Percentiles rank a stretch among this genome's conserved stretches.
Evolutionary conservation across 2,888 invertebrate species (phyloP).

Genomic region (Alentia gelatinosa): DNA sequence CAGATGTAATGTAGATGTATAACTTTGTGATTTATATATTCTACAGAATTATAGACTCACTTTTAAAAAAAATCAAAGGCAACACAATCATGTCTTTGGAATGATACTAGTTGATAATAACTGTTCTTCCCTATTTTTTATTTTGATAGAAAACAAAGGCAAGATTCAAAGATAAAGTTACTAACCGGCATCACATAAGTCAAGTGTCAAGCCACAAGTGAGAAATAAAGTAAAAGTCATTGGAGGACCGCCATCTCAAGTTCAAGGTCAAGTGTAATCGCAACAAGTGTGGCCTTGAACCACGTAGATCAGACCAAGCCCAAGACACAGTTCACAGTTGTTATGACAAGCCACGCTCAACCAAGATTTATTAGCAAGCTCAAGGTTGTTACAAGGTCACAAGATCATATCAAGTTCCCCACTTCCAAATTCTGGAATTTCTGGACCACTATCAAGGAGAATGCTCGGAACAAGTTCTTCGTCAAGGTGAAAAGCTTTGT

Average conservation of each 20-base stretch:
- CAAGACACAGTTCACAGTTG: constrained; percentile 6
- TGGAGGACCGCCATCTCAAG: constrained; percentile 36
- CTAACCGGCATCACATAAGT: constrained; percentile 58
- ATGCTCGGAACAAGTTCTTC: not conserved
- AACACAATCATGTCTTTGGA: not conserved
- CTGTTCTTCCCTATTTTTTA: constrained; percentile 47
- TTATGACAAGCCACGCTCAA: not conserved
- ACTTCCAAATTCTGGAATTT: constrained; percentile 33
- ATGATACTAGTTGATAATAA: not conserved
- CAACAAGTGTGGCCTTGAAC: not conserved
- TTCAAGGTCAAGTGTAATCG: constrained; percentile 20
- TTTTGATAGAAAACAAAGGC: constrained; percentile 59
- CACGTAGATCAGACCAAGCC: not conserved
- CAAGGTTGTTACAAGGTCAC: constrained; percentile 14
- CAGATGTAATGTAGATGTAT: not conserved
- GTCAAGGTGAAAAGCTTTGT: not conserved
- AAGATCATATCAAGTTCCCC: not conserved
- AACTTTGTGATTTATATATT: not conserved
- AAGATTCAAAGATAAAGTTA: constrained; percentile 58
- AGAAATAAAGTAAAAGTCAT: constrained; percentile 5
- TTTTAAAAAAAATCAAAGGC: not conserved
- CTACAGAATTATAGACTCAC: not conserved
- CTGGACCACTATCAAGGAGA: not conserved
- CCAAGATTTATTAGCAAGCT: constrained; percentile 46
- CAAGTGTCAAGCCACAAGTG: not conserved